Percentiles rank a stretch among this genome's conserved stretches.
These are phyloP conservation scores for Poeciliopsis gracilis DNA, from an alignment of 2,797 vertebrate genomes.

Conservation along the genomic window DNA sequence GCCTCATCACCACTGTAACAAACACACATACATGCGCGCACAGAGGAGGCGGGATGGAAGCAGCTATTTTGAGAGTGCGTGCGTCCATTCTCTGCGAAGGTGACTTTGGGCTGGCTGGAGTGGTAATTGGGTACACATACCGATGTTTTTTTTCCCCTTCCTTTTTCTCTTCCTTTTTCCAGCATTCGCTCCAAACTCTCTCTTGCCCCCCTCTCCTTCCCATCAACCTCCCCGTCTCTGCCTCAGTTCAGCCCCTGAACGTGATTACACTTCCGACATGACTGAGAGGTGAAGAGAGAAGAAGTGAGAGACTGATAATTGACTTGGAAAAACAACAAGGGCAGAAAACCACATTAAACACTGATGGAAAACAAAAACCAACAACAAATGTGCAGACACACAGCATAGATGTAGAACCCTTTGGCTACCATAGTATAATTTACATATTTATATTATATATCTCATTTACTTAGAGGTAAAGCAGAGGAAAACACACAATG, in stretches of 20 bases:
- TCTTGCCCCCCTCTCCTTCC: slow-evolving; percentile 34
- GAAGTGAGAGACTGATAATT: slow-evolving; percentile 69
- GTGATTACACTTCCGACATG: slow-evolving; percentile 79
- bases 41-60: slow-evolving; percentile 65
- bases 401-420: slow-evolving; percentile 31
- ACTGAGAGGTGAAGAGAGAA: slow-evolving; percentile 60
- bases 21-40: slow-evolving; percentile 40
- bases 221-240: slow-evolving; percentile 45
- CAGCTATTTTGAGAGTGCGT: slow-evolving; percentile 75
- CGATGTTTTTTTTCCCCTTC: slow-evolving; percentile 76
- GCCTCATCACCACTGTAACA: slow-evolving; percentile 71
- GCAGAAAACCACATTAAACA: slow-evolving; percentile 47
- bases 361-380: slow-evolving; percentile 17
- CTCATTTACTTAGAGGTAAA: slow-evolving; percentile 61
- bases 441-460: slow-evolving; percentile 44
- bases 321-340: slow-evolving; percentile 73
- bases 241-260: slow-evolving; percentile 56
- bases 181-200: slow-evolving; percentile 60
- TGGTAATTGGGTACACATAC: slow-evolving; percentile 85
- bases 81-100: slow-evolving; percentile 77
- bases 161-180: slow-evolving; percentile 72
- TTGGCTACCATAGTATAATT: slow-evolving; percentile 31
- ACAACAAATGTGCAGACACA: slow-evolving; percentile 21
- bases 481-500: slow-evolving; percentile 57
- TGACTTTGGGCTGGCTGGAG: slow-evolving; percentile 82